Conservation (phyloP, 1,140 invertebrate species). For the Neotoxoptera formosana region DNA sequence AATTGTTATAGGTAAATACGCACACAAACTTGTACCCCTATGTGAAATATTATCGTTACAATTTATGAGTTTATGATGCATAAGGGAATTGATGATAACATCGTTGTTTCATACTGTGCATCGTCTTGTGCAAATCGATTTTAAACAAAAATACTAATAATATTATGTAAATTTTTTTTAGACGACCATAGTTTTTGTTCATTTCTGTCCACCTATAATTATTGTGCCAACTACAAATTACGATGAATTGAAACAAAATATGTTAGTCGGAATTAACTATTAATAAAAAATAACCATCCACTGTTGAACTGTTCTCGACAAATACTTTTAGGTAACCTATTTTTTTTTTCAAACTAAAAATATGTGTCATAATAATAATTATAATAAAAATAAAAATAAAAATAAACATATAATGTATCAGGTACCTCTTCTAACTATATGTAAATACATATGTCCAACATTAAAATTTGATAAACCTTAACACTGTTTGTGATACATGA, state of each 20-base stretch:
- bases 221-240: background rate
- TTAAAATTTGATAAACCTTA: background rate
- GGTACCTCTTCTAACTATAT: background rate
- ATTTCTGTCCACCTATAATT: background rate
- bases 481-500: background rate
- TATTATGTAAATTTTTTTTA: background rate
- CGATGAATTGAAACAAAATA: background rate
- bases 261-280: background rate
- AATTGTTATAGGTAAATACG: too few relatives aligned
- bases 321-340: background rate
- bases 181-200: background rate
- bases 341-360: background rate
- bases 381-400: background rate
- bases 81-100: background rate
- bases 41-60: background rate
- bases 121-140: background rate
- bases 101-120: background rate
- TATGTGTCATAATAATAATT: background rate
- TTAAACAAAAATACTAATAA: background rate
- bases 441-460: background rate
- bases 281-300: background rate
- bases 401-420: background rate
- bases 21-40: background rate
- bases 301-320: too few relatives aligned
- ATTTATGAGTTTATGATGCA: too few relatives aligned